Evolutionary conservation across 2,797 vertebrate genomes (phyloP).

Genomic region (Luscinia megarhynchos): DNA sequence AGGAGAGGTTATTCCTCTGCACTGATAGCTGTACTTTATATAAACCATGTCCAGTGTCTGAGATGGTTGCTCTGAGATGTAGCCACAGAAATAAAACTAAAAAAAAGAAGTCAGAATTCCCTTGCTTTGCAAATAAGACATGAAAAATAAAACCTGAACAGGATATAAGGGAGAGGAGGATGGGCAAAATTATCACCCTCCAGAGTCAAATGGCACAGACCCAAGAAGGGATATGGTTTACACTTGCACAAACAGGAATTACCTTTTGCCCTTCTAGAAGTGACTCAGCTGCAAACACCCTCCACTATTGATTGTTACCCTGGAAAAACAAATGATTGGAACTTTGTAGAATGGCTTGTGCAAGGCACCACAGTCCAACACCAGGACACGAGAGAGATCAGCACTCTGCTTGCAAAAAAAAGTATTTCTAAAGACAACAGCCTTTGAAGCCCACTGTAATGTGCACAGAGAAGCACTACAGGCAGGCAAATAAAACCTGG

Average conservation of each 20-base stretch:
- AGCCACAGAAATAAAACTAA: not conserved
- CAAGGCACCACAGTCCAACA: not conserved
- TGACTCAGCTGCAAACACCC: slow-evolving; percentile 48
- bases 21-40: not conserved
- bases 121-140: not conserved
- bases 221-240: not conserved
- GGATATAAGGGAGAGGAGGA: not conserved
- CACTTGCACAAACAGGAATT: not conserved
- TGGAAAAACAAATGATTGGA: slow-evolving; percentile 35
- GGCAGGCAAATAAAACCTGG: not conserved
- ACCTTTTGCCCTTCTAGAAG: slow-evolving; percentile 52
- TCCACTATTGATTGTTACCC: slow-evolving; percentile 9
- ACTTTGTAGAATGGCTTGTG: not conserved
- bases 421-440: not conserved
- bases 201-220: not conserved
- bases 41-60: not conserved
- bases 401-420: not conserved
- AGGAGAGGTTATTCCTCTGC: not conserved
- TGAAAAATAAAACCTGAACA: not conserved
- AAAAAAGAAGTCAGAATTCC: not conserved
- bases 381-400: not conserved
- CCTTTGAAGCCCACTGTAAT: not conserved
- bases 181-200: not conserved
- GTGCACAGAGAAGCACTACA: not conserved
- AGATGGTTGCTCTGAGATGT: not conserved